phyloP scores from a whole-genome alignment of 2,888 invertebrate species.

The Leucophora obtusa region DNA sequence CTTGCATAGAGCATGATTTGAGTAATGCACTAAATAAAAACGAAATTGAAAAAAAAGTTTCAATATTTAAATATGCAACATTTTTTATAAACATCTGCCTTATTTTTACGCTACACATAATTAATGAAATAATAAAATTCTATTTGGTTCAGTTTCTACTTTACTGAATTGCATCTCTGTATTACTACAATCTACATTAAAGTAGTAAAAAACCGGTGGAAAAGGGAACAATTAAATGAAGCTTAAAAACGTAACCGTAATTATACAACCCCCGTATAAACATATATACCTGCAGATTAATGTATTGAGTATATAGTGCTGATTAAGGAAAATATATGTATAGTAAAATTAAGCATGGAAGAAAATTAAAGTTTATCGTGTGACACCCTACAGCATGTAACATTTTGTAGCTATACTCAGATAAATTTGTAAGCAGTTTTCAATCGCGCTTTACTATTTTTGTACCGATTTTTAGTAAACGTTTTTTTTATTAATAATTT shows the following conservation, averaged over 20 bases:
- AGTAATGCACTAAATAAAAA: too few relatives aligned
- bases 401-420: too few relatives aligned
- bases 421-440: too few relatives aligned
- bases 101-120: not conserved
- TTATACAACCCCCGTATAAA: slow-evolving; percentile 22
- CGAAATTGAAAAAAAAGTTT: too few relatives aligned
- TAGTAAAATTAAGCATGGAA: too few relatives aligned
- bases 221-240: slow-evolving; percentile 31
- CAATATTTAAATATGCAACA: not conserved
- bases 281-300: not conserved
- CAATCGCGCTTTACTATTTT: too few relatives aligned
- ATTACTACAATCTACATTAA: slow-evolving; percentile 16
- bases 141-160: slow-evolving; percentile 50
- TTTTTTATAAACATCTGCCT: not conserved
- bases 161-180: slow-evolving; percentile 43
- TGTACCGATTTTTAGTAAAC: too few relatives aligned
- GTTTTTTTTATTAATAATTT: too few relatives aligned
- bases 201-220: not conserved
- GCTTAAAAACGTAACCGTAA: slow-evolving; percentile 44
- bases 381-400: too few relatives aligned
- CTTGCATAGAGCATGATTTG: too few relatives aligned
- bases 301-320: slow-evolving; percentile 24
- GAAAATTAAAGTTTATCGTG: too few relatives aligned
- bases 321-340: not conserved
- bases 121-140: slow-evolving; percentile 11